These are phyloP conservation scores for Actinostola sp. DNA, from an alignment of 92 coral and sea anemone genomes.

Conservation along the genomic window DNA sequence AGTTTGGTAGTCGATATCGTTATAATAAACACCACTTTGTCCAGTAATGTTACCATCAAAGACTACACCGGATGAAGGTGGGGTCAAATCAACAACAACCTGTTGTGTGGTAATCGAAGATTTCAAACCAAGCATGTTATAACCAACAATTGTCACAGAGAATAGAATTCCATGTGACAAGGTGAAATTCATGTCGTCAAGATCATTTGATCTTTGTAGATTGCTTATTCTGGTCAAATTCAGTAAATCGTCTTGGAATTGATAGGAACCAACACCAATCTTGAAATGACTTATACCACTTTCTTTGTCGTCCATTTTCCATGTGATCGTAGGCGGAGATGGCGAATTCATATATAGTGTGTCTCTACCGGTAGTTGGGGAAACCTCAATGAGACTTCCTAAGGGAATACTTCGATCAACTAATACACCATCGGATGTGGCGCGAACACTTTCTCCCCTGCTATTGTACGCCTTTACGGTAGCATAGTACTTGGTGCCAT, in stretches of 20 bases:
- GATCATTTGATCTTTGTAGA: conserved; percentile 60
- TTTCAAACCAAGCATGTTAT: conserved; percentile 74
- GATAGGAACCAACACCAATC: conserved; percentile 67
- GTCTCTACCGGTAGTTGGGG: conserved; percentile 69
- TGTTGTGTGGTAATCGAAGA: conserved; percentile 68
- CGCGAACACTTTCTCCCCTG: conserved; percentile 65
- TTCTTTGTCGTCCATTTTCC: conserved; percentile 76
- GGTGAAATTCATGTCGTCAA: conserved; percentile 70
- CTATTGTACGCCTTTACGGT: conserved; percentile 72
- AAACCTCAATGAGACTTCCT: conserved; percentile 53
- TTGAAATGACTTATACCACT: conserved; percentile 67
- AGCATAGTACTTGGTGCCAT: conserved; percentile 74
- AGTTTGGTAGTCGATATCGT: conserved; percentile 67
- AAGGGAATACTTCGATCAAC: conserved; percentile 84
- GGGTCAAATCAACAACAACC: conserved; percentile 84
- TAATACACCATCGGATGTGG: conserved; percentile 86
- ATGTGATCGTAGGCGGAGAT: conserved; percentile 75
- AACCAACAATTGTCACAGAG: conserved; percentile 69
- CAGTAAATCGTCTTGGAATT: conserved; percentile 65
- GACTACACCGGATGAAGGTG: conserved; percentile 69
- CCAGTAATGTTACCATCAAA: conserved; percentile 79
- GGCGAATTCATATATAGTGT: conserved; percentile 64
- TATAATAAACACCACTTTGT: neutral
- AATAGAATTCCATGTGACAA: conserved; percentile 59
- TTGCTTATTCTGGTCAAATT: conserved; percentile 38